Evolutionary conservation across 2,113 vertebrate genomes (phyloP), one percentile per base, ranked within the genome.

Genomic region (Strix uralensis): DNA sequence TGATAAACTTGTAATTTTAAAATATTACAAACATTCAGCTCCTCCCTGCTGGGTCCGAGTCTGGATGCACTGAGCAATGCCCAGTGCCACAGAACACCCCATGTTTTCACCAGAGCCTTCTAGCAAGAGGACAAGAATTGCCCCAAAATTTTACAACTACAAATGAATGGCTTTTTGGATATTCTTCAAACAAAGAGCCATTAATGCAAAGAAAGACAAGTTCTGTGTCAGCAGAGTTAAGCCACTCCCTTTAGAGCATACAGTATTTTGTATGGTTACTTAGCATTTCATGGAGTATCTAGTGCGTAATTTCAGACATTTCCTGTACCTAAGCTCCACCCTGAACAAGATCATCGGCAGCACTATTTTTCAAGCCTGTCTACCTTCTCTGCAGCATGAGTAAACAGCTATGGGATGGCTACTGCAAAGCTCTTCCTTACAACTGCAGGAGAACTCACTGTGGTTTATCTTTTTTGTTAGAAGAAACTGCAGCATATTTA

Each of bases 321-420:
- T 98, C 97, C 97, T 97, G 96, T 59, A 90, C 62, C 70, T 67
- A 87, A 88, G 59, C 90, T 93, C 97, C 97, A 96, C 97, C 94
- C 94, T 78, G 79, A 94, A 78, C 57, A 46, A 75, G 59, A 94
- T n/a, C 55, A 66, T 47, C 18, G 78, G n/a, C 72, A 94, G 77
- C 61, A 87, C 66, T 87, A 14, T 17, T 66, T 92, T 84, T 80
- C 61, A 70, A 91, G 54, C 46, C 94, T 54, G 74, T 55, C 81
- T 49, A 49, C 30, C 77, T 81, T 71, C 72, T 63, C 79, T 81
- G 62, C 72, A 71, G 44, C 15, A 22, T 29, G 58, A 96, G 59
- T 70, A 96, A 91, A 96, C 49, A 90, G 91, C 96, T 82, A 81
- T 4, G n/a, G 73, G 83, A 78, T 38, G 73, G 42, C 54, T 86